Conservation (phyloP, 2,113 vertebrate species). For the Microtus ochrogaster region DNA sequence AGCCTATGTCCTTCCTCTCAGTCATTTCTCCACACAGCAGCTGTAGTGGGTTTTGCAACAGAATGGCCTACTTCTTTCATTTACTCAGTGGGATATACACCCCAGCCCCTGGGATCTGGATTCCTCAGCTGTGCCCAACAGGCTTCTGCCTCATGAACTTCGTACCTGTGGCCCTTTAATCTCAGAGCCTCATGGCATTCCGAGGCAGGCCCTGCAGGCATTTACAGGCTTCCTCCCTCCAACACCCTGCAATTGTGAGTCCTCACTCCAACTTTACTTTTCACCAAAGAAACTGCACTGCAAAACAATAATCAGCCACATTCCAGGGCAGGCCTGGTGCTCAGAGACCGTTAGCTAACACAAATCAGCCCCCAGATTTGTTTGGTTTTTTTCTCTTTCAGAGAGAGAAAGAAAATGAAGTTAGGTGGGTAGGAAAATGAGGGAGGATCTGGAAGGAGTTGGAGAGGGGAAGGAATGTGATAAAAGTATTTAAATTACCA, state of each 20-base stretch:
- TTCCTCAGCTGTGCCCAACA: neutral
- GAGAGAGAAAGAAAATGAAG: neutral
- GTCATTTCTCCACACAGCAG: neutral
- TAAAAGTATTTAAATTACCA: neutral
- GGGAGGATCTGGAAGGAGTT: neutral
- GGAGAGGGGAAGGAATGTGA: neutral
- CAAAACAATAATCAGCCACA: neutral
- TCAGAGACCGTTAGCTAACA: neutral
- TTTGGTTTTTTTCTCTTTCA: neutral
- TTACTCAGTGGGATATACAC: neutral
- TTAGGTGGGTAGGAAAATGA: neutral
- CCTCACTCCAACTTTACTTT: neutral
- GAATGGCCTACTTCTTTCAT: neutral
- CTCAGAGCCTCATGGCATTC: neutral
- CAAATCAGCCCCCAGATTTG: neutral
- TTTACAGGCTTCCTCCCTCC: no score
- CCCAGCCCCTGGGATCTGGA: fast-evolving
- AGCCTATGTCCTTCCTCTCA: neutral
- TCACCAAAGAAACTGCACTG: neutral
- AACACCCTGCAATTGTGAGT: neutral
- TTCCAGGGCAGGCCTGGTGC: neutral
- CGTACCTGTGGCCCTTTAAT: neutral
- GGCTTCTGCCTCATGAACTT: no score
- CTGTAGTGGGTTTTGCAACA: neutral
- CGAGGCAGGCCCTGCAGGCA: neutral